These are phyloP conservation scores for Schizothorax lantsangensis DNA, from an alignment of 2,797 vertebrate genomes.

Conservation along the genomic window DNA sequence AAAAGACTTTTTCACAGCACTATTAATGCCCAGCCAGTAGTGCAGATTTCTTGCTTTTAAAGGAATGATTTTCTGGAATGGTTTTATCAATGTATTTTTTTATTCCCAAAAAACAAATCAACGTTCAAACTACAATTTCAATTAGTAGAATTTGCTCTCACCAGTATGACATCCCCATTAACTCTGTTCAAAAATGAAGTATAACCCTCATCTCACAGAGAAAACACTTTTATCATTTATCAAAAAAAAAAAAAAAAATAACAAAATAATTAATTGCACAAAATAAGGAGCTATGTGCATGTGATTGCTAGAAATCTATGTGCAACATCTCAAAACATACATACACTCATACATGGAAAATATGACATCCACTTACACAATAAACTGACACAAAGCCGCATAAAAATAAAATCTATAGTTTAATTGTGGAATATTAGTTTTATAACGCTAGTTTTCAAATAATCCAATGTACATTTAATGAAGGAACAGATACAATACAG, in stretches of 20 bases:
- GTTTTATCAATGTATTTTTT: constrained; percentile 48
- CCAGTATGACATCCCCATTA: constrained; percentile 15
- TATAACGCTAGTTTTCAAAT: constrained; percentile 63
- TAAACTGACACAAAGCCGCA: constrained; percentile 62
- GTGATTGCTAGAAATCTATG: constrained; percentile 68
- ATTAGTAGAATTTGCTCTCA: constrained; percentile 71
- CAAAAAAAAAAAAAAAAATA: constrained; percentile 71
- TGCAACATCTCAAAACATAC: constrained; percentile 62
- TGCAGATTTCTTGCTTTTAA: background rate
- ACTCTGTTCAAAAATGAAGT: constrained; percentile 4
- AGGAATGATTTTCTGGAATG: background rate
- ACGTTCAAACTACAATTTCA: constrained; percentile 68
- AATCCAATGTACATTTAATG: constrained; percentile 59
- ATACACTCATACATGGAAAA: constrained; percentile 62
- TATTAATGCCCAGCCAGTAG: background rate
- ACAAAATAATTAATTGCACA: constrained; percentile 82
- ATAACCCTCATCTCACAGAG: constrained; percentile 67
- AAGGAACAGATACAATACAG: constrained; percentile 45
- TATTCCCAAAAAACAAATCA: constrained; percentile 53
- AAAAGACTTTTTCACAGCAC: background rate
- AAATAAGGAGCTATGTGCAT: constrained; percentile 69
- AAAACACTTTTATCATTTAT: constrained; percentile 69
- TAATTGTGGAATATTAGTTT: constrained; percentile 63
- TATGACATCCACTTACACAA: constrained; percentile 43
- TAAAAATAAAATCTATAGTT: constrained; percentile 65